Conservation (phyloP, 2,797 vertebrate genomes). For the Mormyrops boulengeri region DNA sequence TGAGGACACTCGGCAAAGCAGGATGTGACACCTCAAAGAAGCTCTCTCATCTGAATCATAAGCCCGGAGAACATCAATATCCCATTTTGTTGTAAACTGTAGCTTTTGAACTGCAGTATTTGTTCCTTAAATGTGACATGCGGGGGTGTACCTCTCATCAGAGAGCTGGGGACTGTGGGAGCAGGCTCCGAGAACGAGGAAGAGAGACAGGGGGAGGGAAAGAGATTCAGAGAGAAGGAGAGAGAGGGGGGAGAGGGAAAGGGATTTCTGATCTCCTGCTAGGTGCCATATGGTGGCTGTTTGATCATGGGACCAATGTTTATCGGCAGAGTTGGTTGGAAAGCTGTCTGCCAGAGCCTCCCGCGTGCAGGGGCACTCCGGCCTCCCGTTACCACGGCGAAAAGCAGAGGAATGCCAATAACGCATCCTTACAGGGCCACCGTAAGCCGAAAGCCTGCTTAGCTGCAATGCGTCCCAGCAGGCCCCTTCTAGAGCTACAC, state of each 20-base stretch:
- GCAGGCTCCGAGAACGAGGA: neutral
- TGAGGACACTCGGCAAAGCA: slow-evolving; percentile 14
- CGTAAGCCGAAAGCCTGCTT: neutral
- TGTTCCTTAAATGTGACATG: slow-evolving; percentile 26
- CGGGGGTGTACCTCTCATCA: slow-evolving; percentile 19
- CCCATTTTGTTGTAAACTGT: slow-evolving; percentile 23
- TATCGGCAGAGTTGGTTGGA: slow-evolving; percentile 5
- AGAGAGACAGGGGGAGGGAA: neutral
- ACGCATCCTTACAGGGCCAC: neutral
- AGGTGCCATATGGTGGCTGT: slow-evolving; percentile 24
- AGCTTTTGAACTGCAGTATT: slow-evolving; percentile 25
- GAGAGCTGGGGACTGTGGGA: slow-evolving; percentile 36
- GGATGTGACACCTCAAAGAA: slow-evolving; percentile 26
- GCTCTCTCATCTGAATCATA: slow-evolving; percentile 26
- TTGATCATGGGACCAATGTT: slow-evolving; percentile 20
- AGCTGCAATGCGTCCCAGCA: neutral
- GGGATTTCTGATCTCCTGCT: slow-evolving; percentile 26
- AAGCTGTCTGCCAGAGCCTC: neutral
- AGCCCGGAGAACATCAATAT: slow-evolving; percentile 27
- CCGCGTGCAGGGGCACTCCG: neutral
- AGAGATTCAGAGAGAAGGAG: slow-evolving; percentile 2
- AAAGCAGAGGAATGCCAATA: slow-evolving; percentile 4
- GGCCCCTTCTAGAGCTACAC: neutral
- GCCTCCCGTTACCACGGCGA: neutral
- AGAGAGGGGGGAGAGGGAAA: slow-evolving; percentile 5